Evolutionary conservation across 1,140 invertebrate species (phyloP).

Genomic region (Schlechtendalia chinensis): DNA sequence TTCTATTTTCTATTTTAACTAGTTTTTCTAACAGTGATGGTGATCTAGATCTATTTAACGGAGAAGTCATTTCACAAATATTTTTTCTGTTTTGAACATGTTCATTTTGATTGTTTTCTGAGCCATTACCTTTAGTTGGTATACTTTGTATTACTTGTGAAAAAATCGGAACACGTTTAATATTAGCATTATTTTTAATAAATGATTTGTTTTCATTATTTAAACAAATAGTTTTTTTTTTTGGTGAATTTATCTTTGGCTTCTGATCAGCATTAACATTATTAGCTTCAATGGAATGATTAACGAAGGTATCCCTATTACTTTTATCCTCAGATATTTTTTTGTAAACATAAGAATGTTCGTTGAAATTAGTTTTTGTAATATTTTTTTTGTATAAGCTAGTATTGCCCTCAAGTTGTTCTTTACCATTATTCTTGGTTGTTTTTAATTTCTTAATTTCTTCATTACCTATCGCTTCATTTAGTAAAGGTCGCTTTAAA

Average conservation of each 20-base stretch:
- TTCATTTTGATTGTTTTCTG: background rate
- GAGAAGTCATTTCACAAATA: background rate
- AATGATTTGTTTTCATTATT: background rate
- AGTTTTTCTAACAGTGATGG: background rate
- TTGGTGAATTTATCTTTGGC: too few relatives aligned
- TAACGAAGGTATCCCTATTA: background rate
- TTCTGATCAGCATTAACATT: background rate
- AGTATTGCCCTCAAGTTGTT: background rate
- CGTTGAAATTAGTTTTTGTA: background rate
- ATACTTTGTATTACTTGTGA: too few relatives aligned
- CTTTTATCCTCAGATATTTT: background rate
- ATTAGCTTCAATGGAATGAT: background rate
- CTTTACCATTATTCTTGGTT: background rate
- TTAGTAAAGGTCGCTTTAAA: conserved; percentile 20
- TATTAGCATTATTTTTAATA: background rate
- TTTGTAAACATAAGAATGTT: background rate
- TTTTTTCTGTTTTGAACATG: too few relatives aligned
- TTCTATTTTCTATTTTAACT: background rate
- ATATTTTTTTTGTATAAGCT: background rate
- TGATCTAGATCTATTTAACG: background rate
- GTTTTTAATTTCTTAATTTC: conserved; percentile 4
- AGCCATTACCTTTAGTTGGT: background rate
- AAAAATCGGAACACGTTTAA: background rate
- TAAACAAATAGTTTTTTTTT: background rate
- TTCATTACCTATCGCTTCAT: background rate